Base-by-base conservation (phyloP, 2,797 vertebrate species). In the Diglossa cyanea region DNA sequence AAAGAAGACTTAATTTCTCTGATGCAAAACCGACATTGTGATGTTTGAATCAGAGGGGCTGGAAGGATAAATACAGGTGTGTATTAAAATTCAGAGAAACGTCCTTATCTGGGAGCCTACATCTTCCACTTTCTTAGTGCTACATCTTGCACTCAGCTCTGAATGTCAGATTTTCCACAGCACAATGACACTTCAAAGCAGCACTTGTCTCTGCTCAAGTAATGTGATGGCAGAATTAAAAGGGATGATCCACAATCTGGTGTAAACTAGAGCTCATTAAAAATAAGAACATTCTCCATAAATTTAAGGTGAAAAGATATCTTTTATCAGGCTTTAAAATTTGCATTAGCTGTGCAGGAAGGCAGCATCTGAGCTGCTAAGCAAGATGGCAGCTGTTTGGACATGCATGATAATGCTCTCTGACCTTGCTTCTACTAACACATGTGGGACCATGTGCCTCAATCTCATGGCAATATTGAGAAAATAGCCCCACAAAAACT, bases 151-250 rank as follows among this genome's bases (percentile, higher is more conserved):
- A 80, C 73, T 94, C 57, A 80, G 72, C 74, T 92, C 82, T 55
- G 61, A 83, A 93, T 78, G 84, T 94, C 94, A 92, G 62, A 91
- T 92, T 94, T 94, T 87, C 94, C 66, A 75, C 81, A 89, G 93
- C 94, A 90, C 93, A 94, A 95, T 93, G 94, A 95, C 94, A 96
- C 89, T 96, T 97, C 91, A 95, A 96, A 95, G 94, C 89, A 94
- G 92, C 94, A 93, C 94, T 95, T 94, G 89, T 96, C 94, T 93
- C 65, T 88, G 81, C 62, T 91, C 58, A 62, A 94, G 91, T 93
- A 83, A 96, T n/a, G 92, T 87, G 91, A 94, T 88, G 87, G 94
- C 96, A 96, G 93, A 95, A 95, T 89, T 95, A 96, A 93, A 93
- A 94, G 82, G 82, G 62, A 91, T 96, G 82, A 90, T 90, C 79